Evolutionary conservation across 2,888 invertebrate genomes (phyloP).

Genomic region (Rhagonycha fulva): DNA sequence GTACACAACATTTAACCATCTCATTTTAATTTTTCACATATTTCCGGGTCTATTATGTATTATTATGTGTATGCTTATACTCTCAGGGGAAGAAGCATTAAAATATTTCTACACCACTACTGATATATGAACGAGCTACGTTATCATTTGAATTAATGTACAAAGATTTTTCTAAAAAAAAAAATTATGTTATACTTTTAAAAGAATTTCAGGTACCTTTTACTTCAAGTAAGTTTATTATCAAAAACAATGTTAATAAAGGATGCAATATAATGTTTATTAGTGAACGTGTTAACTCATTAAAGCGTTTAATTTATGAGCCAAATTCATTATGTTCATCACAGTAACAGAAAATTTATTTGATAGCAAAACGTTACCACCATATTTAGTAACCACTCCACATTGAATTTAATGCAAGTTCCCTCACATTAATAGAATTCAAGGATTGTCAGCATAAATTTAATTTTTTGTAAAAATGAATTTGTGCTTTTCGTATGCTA

Average conservation of each 20-base stretch:
- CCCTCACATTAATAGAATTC: background rate
- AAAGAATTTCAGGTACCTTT: background rate
- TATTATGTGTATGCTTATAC: background rate
- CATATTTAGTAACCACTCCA: background rate
- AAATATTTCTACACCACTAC: background rate
- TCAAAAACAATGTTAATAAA: background rate
- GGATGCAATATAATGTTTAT: background rate
- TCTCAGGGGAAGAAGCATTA: background rate
- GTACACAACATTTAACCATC: background rate
- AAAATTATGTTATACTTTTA: background rate
- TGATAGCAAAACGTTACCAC: background rate
- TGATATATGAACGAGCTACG: background rate
- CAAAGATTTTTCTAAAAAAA: background rate
- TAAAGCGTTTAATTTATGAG: constrained; percentile 3
- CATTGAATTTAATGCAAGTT: background rate
- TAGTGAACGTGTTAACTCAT: background rate
- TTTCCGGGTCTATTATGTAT: background rate
- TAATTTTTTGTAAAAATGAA: background rate
- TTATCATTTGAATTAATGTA: background rate
- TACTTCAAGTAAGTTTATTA: background rate
- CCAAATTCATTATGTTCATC: constrained; percentile 1
- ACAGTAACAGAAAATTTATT: background rate
- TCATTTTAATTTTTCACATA: background rate
- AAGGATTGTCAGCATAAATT: background rate
- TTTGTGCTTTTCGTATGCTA: background rate